Conservation (phyloP, 2,797 vertebrate genomes). For the Hippocampus kuda region DNA sequence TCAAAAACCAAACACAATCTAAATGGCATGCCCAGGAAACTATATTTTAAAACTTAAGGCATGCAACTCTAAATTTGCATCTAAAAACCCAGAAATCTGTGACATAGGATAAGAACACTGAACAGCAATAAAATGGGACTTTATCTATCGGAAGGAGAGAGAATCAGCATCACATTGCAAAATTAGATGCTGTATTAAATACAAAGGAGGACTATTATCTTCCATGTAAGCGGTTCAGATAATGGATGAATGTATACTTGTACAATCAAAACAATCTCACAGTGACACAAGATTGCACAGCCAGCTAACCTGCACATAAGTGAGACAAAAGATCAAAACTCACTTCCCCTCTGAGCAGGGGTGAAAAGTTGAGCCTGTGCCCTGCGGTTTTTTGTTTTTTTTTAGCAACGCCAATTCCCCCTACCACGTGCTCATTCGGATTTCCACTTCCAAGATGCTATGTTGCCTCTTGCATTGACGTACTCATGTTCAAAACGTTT, state of each 20-base stretch:
- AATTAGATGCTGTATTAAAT: neutral
- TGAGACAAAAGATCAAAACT: slow-evolving; percentile 20
- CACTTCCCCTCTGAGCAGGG: slow-evolving; percentile 44
- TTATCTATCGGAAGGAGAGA: too few species aligned
- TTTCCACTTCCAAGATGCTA: neutral
- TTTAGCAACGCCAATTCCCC: slow-evolving; percentile 9
- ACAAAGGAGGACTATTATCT: neutral
- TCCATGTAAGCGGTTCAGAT: neutral
- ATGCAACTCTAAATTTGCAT: too few species aligned
- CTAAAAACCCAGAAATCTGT: too few species aligned
- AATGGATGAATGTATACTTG: too few species aligned
- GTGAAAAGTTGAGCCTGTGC: slow-evolving; percentile 67
- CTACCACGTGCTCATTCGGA: neutral
- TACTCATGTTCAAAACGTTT: neutral
- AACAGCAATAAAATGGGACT: too few species aligned
- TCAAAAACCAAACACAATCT: too few species aligned
- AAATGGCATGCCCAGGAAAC: too few species aligned
- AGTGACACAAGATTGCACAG: slow-evolving; percentile 7
- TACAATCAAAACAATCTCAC: neutral
- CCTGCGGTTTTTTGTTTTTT: slow-evolving; percentile 58
- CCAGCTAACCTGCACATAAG: slow-evolving; percentile 9
- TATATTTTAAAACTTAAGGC: too few species aligned
- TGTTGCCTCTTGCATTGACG: neutral
- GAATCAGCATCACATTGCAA: too few species aligned
- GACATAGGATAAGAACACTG: too few species aligned